Evolutionary conservation across 2,888 invertebrate genomes (phyloP), one percentile per base, ranked within the genome.

Genomic region (Pammene fasciana): DNA sequence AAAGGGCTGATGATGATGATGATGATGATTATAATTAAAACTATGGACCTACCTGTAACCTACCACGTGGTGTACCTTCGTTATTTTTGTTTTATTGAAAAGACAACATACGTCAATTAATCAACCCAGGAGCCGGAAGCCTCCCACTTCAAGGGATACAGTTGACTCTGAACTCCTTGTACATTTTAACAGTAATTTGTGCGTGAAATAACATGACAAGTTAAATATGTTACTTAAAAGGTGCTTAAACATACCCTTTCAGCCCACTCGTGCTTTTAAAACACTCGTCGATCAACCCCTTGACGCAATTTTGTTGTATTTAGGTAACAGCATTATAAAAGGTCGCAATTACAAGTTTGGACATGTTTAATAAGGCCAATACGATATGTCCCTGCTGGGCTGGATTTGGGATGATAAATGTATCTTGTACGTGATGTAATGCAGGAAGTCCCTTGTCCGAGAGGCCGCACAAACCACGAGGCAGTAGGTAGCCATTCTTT

Each of bases 331-430:
- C 50, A n/a, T 50, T 50, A 50, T 18, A 62, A 61, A 61, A 36
- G 36, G 48, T 59, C 45, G 64, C 52, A 68, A 68, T 68, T 64
- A 68, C 54, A 68, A 68, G 65, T 68, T 26, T 68, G 52, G 64
- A 68, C 68, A 68, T 68, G 64, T 80, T 82, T 84, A 85, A 84
- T 82, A 80, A 82, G 82, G 82, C 77, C 74, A 75, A 75, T 75
- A 75, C 76, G 72, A 75, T 72, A 76, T 78, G 78, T 75, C 78
- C 77, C 74, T 72, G 68, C 73, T 75, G 76, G 77, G 77, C 79
- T 76, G 78, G 72, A 72, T 83, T 80, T 80, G 74, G 82, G 81
- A 86, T 86, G 86, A 86, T 86, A 85, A 86, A 87, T 86, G 85
- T 82, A 79, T 77, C 75, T 76, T 71, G 76, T 74, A 84, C 85